Evolutionary conservation across 2,113 vertebrate genomes (phyloP).

Genomic region (human (Homo sapiens)): DNA sequence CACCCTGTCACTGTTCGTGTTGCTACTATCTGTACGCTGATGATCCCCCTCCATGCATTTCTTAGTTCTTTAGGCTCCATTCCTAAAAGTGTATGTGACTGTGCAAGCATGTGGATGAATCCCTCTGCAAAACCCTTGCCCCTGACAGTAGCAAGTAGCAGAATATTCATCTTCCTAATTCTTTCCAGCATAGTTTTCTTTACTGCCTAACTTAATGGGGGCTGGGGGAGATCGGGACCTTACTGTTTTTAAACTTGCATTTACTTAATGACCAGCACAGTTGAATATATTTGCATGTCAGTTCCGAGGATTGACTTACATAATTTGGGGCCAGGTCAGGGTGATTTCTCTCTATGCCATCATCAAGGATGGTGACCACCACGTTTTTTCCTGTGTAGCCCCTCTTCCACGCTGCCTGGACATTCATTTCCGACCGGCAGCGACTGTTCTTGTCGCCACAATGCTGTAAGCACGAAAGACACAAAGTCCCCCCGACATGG

Average conservation of each 20-base stretch:
- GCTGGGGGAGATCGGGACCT: background rate
- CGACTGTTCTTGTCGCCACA: slow-evolving; percentile 84
- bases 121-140: background rate
- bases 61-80: too few relatives aligned
- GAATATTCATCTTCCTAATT: background rate
- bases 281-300: accelerated
- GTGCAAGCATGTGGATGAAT: background rate
- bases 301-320: slow-evolving; percentile 77
- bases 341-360: slow-evolving; percentile 89
- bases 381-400: slow-evolving; percentile 89
- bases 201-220: background rate
- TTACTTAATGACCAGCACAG: background rate
- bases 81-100: background rate
- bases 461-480: slow-evolving; percentile 73
- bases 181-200: background rate
- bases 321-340: slow-evolving; percentile 89
- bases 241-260: background rate
- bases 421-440: slow-evolving; percentile 88
- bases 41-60: accelerated
- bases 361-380: slow-evolving; percentile 89
- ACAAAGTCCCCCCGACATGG: background rate
- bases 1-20: too few relatives aligned
- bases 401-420: slow-evolving; percentile 87
- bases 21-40: too few relatives aligned
- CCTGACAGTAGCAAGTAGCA: background rate